A percentile compares a stretch with the other conserved stretches of the same genome.
Evolutionary conservation across 2,797 vertebrate species (phyloP).

Genomic region (Carapus acus): DNA sequence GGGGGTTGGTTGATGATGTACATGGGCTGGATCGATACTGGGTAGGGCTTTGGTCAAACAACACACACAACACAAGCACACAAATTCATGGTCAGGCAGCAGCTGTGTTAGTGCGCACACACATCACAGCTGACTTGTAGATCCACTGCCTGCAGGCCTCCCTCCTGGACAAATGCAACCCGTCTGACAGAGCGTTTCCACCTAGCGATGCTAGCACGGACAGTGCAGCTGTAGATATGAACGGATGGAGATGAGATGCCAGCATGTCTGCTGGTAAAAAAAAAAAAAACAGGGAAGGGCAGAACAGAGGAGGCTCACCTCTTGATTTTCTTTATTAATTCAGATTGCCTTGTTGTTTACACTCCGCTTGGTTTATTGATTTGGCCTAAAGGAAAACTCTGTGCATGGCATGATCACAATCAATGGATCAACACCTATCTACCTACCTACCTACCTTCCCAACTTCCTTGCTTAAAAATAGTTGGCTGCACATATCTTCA

Average conservation of each 20-base stretch:
- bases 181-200: constrained; percentile 19
- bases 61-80: background rate
- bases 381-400: too few species aligned
- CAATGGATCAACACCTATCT: too few species aligned
- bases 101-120: background rate
- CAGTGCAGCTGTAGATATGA: constrained; percentile 11
- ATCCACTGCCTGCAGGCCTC: constrained; percentile 19
- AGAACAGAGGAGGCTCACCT: too few species aligned
- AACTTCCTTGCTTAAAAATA: too few species aligned
- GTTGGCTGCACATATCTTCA: too few species aligned
- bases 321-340: too few species aligned
- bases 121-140: background rate
- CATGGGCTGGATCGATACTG: constrained; percentile 28
- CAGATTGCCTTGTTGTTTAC: too few species aligned
- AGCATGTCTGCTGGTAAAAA: too few species aligned
- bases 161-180: constrained; percentile 29
- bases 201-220: background rate
- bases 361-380: too few species aligned
- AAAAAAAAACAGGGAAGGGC: too few species aligned
- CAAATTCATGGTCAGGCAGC: constrained; percentile 6
- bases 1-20: background rate
- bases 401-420: too few species aligned
- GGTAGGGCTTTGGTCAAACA: constrained; percentile 9
- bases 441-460: too few species aligned
- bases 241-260: constrained; percentile 3